Conservation (phyloP, 2,797 vertebrate species). For the Varecia variegata region DNA sequence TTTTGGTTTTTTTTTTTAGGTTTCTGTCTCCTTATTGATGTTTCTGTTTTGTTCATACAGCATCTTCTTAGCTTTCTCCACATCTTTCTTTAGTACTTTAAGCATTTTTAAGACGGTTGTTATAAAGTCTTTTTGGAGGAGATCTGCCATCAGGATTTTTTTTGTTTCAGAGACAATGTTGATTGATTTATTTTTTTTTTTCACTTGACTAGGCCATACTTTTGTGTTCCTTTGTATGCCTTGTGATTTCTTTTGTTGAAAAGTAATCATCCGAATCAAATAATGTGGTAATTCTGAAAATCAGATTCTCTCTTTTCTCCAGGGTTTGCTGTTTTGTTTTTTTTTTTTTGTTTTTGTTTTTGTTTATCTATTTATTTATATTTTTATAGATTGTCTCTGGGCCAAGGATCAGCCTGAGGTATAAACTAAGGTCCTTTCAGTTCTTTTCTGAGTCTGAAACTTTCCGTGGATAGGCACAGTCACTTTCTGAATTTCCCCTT, state of each 20-base stretch:
- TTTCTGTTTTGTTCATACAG: background rate
- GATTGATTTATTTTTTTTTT: background rate
- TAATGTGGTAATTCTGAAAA: background rate
- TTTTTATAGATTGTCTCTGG: background rate
- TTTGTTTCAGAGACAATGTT: background rate
- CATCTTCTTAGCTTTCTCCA: background rate
- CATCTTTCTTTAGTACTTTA: background rate
- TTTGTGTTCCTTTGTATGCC: background rate
- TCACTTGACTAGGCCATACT: background rate
- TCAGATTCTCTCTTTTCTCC: background rate
- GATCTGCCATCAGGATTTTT: background rate
- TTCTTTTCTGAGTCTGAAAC: background rate
- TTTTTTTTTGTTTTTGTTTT: background rate
- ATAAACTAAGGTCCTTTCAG: background rate
- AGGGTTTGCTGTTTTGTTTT: background rate
- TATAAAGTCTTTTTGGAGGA: background rate
- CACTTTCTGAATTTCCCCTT: background rate
- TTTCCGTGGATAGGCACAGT: background rate
- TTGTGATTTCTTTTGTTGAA: background rate
- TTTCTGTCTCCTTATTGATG: background rate
- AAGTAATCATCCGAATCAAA: background rate
- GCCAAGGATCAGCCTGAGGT: background rate
- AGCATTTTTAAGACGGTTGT: background rate
- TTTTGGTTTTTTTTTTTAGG: background rate
- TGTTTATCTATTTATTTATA: background rate